A percentile compares a stretch with the other conserved stretches of the same genome.
Evolutionary conservation across 1,140 invertebrate genomes (phyloP).

Genomic region (Armadillidium nasatum): DNA sequence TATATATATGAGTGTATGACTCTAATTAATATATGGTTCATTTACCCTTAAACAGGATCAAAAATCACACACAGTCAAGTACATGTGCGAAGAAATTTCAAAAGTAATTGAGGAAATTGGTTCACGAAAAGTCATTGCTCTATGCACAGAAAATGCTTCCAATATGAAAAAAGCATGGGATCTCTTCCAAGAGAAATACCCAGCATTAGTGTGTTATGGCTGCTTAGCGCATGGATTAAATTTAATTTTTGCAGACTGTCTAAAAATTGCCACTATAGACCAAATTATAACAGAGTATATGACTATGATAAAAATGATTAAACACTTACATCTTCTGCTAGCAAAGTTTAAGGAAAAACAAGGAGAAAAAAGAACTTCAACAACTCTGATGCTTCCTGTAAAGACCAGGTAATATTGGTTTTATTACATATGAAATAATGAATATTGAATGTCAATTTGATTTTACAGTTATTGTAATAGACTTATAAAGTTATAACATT

Average conservation of each 20-base stretch:
- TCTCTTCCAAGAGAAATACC: background rate
- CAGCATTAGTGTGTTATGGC: background rate
- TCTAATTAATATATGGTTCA: too few species aligned
- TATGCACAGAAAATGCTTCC: background rate
- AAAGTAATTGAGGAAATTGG: background rate
- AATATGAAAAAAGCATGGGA: background rate
- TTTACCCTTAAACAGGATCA: too few species aligned
- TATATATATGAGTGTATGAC: too few species aligned
- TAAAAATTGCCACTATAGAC: background rate
- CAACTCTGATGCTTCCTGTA: background rate
- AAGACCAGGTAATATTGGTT: background rate
- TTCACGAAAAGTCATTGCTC: background rate
- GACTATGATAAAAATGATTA: background rate
- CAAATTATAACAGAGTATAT: background rate
- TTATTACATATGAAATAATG: background rate
- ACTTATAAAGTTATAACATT: too few species aligned
- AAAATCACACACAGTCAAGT: background rate
- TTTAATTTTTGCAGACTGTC: background rate
- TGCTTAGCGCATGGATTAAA: background rate
- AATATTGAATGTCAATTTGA: background rate
- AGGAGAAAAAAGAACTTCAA: background rate
- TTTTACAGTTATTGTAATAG: background rate
- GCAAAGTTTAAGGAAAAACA: background rate
- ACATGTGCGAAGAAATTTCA: background rate
- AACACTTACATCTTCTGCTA: background rate